Evolutionary conservation across 1,140 invertebrate genomes (phyloP).

Genomic region (Scaptomyza pallida): DNA sequence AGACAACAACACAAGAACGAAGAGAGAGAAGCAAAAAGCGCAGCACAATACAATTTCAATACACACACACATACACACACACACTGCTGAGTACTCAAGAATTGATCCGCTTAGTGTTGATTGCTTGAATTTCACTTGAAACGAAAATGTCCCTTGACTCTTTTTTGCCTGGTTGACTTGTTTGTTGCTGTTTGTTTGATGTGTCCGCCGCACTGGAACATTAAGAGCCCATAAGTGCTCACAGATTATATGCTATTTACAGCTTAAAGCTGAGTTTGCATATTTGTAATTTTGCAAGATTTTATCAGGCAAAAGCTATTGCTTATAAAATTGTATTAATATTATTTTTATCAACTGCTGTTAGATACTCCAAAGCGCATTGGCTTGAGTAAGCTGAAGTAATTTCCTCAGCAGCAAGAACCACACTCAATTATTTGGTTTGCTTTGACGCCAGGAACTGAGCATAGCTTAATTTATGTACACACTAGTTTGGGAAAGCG

Average conservation of each 20-base stretch:
- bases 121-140: conserved; percentile 75
- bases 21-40: conserved; percentile 41
- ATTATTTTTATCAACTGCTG: too few relatives aligned
- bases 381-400: too few relatives aligned
- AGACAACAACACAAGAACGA: conserved; percentile 32
- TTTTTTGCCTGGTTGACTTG: conserved; percentile 7
- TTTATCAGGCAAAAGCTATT: background rate
- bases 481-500: conserved; percentile 34
- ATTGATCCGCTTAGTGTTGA: conserved; percentile 79
- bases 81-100: conserved; percentile 55
- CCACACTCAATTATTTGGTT: conserved; percentile 42
- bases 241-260: conserved; percentile 4
- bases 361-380: too few relatives aligned
- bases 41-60: conserved; percentile 35
- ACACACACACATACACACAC: conserved; percentile 51
- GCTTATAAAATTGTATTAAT: too few relatives aligned
- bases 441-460: conserved; percentile 25
- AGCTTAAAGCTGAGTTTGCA: background rate
- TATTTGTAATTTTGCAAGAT: background rate
- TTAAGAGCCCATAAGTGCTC: too few relatives aligned
- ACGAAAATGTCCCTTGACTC: conserved; percentile 24
- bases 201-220: conserved; percentile 17
- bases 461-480: conserved; percentile 67
- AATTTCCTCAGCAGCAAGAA: too few relatives aligned
- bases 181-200: conserved; percentile 50